Conservation (phyloP, 2,797 vertebrate species). For the Urophycis tenuis region DNA sequence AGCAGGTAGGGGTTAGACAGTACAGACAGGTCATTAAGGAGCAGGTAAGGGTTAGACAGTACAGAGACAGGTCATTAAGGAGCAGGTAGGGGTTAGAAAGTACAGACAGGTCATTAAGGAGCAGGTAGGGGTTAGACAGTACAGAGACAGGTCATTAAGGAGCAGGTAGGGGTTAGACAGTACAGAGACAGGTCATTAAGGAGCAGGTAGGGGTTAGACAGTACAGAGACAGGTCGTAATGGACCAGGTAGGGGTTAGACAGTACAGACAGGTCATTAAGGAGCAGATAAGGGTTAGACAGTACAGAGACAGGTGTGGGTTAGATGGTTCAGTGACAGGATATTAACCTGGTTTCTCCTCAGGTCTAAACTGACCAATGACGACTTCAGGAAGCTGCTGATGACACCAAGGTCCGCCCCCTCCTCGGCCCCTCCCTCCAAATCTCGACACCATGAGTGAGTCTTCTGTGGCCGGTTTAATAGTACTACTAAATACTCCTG, state of each 20-base stretch:
- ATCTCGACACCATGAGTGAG: conserved; percentile 96
- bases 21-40: not conserved
- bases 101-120: not conserved
- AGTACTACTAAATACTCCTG: not conserved
- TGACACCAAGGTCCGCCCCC: conserved; percentile 83
- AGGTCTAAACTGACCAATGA: conserved; percentile 97
- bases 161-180: conserved; percentile 1
- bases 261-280: not conserved
- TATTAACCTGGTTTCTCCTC: not conserved
- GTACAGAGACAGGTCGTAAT: conserved; percentile 2
- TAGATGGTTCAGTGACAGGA: not conserved
- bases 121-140: conserved; percentile 1
- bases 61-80: not conserved
- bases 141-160: conserved; percentile 1
- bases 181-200: not conserved
- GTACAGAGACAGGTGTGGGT: not conserved
- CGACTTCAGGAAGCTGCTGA: conserved; percentile 94
- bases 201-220: not conserved
- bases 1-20: not conserved
- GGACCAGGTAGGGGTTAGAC: too few species aligned
- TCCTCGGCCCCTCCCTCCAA: conserved; percentile 81
- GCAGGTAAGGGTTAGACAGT: not conserved
- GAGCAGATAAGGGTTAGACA: not conserved
- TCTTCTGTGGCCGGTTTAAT: conserved; percentile 13
- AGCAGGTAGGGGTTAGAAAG: not conserved